Base-by-base conservation (phyloP, 1,140 invertebrate species). In the Drosophila elegans region DNA sequence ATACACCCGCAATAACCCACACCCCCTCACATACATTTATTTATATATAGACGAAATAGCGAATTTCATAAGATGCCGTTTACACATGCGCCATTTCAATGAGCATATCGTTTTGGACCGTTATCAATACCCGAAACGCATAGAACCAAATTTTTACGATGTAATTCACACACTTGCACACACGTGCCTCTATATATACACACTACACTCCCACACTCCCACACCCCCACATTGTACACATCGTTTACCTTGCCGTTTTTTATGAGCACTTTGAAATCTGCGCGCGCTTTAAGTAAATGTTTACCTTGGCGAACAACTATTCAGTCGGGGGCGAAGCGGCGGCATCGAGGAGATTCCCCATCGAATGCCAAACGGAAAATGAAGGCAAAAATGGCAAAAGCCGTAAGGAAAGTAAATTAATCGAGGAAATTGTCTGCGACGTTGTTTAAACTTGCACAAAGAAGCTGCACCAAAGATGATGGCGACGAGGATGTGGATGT, bases 381-480 rank as follows among this genome's bases (percentile, higher is more conserved):
- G 84, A 72, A 61, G 61, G 67, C 74, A 85, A 89, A 79, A 84
- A 77, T 77, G 80, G 75, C 80, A 84, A 89, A 89, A 68, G 62
- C 62, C 80, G 73, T 71, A 69, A 68, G 84, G 84, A 88, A 89
- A 89, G 80, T 80, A 89, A 89, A 89, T 89, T 89, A 89, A 89
- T 89, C 84, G 84, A 89, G 84, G 84, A 89, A 89, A 89, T 89
- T 89, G 84, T 84, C 78, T 84, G 74, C 84, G 80, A 84, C 77
- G 84, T 78, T 84, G 77, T 79, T 89, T 89, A 84, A 89, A 90
- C 80, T 89, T 84, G 77, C 84, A 84, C 84, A 89, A 89, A 89
- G 84, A 60, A 36, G 55, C 29, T 76, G 74, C 72, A 55, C 64
- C 54, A 21, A 45, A 21, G 45, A 60, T 44, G 49, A 46, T 60